These are phyloP conservation scores for Odontomyia ornata DNA, from an alignment of 2,888 invertebrate species.

Conservation along the genomic window DNA sequence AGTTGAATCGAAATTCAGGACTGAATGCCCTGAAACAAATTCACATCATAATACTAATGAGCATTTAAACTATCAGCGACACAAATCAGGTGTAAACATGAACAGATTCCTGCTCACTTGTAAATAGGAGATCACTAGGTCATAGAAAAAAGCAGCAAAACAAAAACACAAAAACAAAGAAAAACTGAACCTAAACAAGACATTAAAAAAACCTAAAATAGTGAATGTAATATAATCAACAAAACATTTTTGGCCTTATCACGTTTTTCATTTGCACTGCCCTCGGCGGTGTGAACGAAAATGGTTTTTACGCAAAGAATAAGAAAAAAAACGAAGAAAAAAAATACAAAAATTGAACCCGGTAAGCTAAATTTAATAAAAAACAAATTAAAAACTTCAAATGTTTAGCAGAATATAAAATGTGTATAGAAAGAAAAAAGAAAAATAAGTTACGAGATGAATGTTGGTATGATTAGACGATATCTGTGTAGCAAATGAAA, in stretches of 20 bases:
- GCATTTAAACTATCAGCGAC: not conserved
- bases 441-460: too few relatives aligned
- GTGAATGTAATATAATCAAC: constrained; percentile 42
- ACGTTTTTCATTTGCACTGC: constrained; percentile 36
- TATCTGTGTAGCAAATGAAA: not conserved
- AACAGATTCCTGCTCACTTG: constrained; percentile 1
- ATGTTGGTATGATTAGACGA: not conserved
- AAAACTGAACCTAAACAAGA: constrained; percentile 16
- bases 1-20: not conserved
- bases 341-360: constrained; percentile 19
- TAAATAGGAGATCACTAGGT: constrained; percentile 4
- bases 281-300: constrained; percentile 3
- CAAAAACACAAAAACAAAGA: not conserved
- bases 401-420: not conserved
- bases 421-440: not conserved
- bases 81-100: not conserved
- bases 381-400: not conserved
- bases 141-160: not conserved
- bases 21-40: not conserved
- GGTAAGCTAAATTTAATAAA: constrained; percentile 2
- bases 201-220: constrained; percentile 12
- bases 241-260: constrained; percentile 49
- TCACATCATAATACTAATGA: not conserved
- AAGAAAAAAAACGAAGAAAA: constrained; percentile 12
- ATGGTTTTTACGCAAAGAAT: constrained; percentile 40